Base-by-base conservation (phyloP, 2,888 invertebrate genomes). In the Chironomus tentans region DNA sequence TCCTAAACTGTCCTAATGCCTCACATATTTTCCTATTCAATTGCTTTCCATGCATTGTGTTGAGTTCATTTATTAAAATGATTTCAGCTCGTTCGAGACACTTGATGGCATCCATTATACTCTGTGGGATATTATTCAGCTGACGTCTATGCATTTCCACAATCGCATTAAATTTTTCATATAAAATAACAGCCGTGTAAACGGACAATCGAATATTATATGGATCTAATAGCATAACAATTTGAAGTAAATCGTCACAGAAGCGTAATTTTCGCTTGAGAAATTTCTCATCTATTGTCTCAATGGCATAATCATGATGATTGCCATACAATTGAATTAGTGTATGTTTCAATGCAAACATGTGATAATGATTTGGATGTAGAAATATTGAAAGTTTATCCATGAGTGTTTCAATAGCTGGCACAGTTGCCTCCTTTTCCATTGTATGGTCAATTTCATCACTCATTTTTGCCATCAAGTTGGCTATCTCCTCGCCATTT, bases 311-410 rank as follows among this genome's bases (percentile, higher is more conserved):
- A 24, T 88, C 90, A 56, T 86, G 84, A 78, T 91, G 89, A 78
- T 90, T 87, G 5, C 92, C 92, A 81, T 91, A 92, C 72, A 94
- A 82, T 81, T 95, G 94, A 73, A 94, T 86, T 46, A 95, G 83
- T 0, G 93, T 92, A 83, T 95, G 95, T 79, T 92, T 92, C 6
- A 94, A 87, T 0, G 92, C 89, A 80, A 92, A 93, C 78, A 92
- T 86, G 79, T 93, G 92, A 81, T 93, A 95, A 83, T 95, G 95
- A 81, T 93, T 90, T 0, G 91, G 90, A 84, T 95, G 94, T 76
- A 95, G 84, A 79, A 94, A 91, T 77, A 88, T 89, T 2, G 90
- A 87, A 74, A 94, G 83, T 79, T 92, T 90, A 70, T 87, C 87
- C 7, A 92, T 81, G 2, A 93, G 82, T 77, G 87, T 85, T 79